phyloP scores from a whole-genome alignment of 1,140 invertebrate species.

The Neodiprion fabricii region DNA sequence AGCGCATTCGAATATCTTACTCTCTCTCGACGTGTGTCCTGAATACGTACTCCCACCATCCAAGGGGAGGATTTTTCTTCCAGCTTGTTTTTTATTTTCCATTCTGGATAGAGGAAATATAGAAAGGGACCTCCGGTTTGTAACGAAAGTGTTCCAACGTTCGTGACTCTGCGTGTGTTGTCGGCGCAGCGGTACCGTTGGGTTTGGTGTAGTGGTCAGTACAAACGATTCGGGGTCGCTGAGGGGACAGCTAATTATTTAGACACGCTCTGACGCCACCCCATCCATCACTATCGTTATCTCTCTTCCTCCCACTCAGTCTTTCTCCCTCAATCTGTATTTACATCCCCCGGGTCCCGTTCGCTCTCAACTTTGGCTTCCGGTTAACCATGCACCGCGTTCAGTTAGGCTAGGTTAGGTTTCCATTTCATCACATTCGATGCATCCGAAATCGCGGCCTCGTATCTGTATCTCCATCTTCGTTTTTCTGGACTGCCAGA shows the following conservation, averaged over 20 bases:
- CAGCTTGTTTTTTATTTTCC: too few relatives aligned
- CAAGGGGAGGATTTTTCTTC: too few relatives aligned
- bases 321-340: conserved; percentile 11
- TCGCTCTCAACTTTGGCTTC: not conserved
- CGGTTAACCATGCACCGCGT: too few relatives aligned
- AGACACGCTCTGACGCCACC: conserved; percentile 58
- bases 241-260: conserved; percentile 63
- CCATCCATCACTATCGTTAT: conserved; percentile 55
- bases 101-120: too few relatives aligned
- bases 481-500: too few relatives aligned
- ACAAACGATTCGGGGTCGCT: conserved; percentile 54
- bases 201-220: conserved; percentile 36
- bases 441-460: too few relatives aligned
- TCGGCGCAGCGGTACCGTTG: not conserved
- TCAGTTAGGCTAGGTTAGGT: too few relatives aligned
- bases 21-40: too few relatives aligned
- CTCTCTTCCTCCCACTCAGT: conserved; percentile 24
- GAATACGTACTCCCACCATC: too few relatives aligned
- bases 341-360: conserved; percentile 14
- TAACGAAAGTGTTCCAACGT: not conserved
- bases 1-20: too few relatives aligned
- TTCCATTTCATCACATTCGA: too few relatives aligned
- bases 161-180: not conserved
- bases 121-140: not conserved
- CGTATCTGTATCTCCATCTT: too few relatives aligned